A percentile compares a stretch with the other conserved stretches of the same genome.
These are phyloP conservation scores for Pseudorhombus dupliciocellatus DNA, from an alignment of 2,113 vertebrate genomes.

Conservation along the genomic window DNA sequence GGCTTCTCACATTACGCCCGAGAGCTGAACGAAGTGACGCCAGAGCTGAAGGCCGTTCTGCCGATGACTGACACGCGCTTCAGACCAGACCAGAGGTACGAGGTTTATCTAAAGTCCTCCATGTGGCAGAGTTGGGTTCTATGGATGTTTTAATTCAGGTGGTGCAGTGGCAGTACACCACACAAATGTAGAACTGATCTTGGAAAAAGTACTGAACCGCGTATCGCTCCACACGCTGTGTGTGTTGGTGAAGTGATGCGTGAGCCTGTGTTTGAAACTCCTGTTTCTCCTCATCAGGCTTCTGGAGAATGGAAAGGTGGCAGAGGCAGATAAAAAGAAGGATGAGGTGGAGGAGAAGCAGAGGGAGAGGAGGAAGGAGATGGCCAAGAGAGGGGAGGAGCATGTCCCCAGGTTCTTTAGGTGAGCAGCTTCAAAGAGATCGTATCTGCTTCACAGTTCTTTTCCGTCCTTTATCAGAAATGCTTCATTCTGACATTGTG, in stretches of 20 bases:
- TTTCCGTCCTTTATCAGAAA: too few relatives aligned
- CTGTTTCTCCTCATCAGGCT: slow-evolving; percentile 76
- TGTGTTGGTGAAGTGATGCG: too few relatives aligned
- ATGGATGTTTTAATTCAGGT: too few relatives aligned
- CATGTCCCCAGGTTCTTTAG: slow-evolving; percentile 91
- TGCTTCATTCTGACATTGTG: background rate
- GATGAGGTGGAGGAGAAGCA: slow-evolving; percentile 91
- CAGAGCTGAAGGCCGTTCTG: slow-evolving; percentile 82
- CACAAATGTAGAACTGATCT: background rate
- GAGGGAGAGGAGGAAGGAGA: slow-evolving; percentile 86
- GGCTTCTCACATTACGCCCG: slow-evolving; percentile 91
- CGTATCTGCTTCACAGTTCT: too few relatives aligned
- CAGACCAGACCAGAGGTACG: slow-evolving; percentile 91
- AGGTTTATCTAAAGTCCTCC: background rate
- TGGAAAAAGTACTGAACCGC: background rate
- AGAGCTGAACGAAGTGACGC: slow-evolving; percentile 89
- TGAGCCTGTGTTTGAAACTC: background rate
- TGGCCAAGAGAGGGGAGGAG: slow-evolving; percentile 87
- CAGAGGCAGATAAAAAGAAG: slow-evolving; percentile 88
- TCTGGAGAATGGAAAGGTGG: slow-evolving; percentile 88
- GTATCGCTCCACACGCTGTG: background rate
- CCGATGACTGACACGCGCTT: slow-evolving; percentile 89
- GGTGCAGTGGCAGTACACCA: background rate
- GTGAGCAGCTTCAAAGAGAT: slow-evolving; percentile 64
- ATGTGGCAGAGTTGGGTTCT: background rate